Conservation (phyloP, 2,113 vertebrate genomes). For the Tiliqua scincoides region DNA sequence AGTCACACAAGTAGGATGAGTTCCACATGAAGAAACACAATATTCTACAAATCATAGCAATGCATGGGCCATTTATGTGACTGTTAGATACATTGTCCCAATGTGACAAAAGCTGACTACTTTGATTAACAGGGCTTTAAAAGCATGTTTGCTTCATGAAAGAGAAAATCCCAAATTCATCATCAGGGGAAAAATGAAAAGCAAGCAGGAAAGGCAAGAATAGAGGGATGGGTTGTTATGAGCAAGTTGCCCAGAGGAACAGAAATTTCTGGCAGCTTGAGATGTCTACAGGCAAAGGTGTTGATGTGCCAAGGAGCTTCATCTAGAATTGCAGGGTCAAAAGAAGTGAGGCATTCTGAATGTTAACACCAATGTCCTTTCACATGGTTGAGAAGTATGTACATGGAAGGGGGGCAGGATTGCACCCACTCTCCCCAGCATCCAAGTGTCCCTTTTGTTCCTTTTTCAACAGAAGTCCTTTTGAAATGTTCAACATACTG, state of each 20-base stretch:
- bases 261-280: not conserved
- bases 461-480: not conserved
- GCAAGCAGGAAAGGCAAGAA: too few species aligned
- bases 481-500: not conserved
- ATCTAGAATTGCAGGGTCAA: not conserved
- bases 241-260: conserved; percentile 9
- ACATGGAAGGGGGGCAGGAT: too few species aligned
- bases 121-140: not conserved
- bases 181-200: not conserved
- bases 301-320: not conserved
- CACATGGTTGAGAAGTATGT: not conserved
- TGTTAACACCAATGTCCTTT: conserved; percentile 2
- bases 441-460: too few species aligned
- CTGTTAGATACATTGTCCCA: not conserved
- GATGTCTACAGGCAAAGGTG: not conserved
- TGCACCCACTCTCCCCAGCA: too few species aligned
- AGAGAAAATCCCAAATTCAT: conserved; percentile 3
- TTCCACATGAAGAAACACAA: not conserved
- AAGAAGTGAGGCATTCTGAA: conserved; percentile 18
- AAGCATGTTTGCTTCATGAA: not conserved
- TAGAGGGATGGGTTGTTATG: not conserved
- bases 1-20: too few species aligned
- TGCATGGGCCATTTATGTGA: not conserved
- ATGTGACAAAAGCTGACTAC: rapidly evolving
- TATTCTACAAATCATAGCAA: not conserved